Evolutionary conservation across 2,797 vertebrate species (phyloP).

Genomic region (Sylvia borin): DNA sequence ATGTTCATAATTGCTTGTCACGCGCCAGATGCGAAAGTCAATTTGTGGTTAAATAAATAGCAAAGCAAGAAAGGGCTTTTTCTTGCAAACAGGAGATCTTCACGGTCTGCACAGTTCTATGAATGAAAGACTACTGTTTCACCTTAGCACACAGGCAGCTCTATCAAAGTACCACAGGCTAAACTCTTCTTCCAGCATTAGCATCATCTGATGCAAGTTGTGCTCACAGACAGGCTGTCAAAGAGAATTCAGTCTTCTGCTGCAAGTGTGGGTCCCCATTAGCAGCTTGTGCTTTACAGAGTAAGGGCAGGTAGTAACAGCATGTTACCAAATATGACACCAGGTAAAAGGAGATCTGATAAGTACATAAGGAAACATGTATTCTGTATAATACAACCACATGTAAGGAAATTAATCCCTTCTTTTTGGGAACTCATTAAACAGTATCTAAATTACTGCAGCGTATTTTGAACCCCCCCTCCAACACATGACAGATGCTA

Average conservation of each 20-base stretch:
- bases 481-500: neutral
- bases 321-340: neutral
- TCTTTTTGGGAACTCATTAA: neutral
- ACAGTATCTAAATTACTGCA: neutral
- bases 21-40: neutral
- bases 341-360: neutral
- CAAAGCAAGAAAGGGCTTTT: neutral
- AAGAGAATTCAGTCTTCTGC: neutral
- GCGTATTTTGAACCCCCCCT: neutral
- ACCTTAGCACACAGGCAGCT: neutral
- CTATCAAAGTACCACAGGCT: neutral
- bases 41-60: neutral
- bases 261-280: neutral
- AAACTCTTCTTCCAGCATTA: neutral
- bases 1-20: neutral
- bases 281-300: neutral
- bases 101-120: neutral
- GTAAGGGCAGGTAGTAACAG: neutral
- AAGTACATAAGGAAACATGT: neutral
- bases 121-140: neutral
- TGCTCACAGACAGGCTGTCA: neutral
- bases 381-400: neutral
- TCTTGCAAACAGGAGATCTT: neutral
- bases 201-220: neutral
- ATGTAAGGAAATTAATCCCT: neutral